Base-by-base conservation (phyloP, 2,888 invertebrate genomes). In the Cosmia pyralina region DNA sequence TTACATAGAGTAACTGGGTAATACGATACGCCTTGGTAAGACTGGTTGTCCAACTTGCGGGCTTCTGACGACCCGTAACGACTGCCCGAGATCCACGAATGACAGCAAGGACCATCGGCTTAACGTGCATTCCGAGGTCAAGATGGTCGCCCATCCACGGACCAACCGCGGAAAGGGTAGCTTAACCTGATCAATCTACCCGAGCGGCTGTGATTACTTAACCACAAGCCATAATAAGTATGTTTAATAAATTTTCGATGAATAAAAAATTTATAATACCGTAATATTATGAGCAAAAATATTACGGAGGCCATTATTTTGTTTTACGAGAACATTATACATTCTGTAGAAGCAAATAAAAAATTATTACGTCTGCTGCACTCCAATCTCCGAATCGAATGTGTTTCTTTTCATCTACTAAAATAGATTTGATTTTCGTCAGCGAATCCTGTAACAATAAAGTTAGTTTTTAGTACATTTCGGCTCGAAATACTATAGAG, bases 381-480 rank as follows among this genome's bases (percentile, higher is more conserved):
- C 98, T 98, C 99, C 99, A 99, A 86, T 98, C 98, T 22, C 98
- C 98, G 93, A 99, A 99, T 75, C 99, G 97, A 87, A 99, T 97
- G 92, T 99, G 99, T 93, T 98, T 98, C 93, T 99, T 98, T 86
- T 99, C 98, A 65, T 99, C 98, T 13, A 98, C 96, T 85, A 99
- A 94, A 80, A 98, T 96, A 19, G 97, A 96, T 93, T 99, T 98
- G 72, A 99, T 97, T 95, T 98, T 99, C 71, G 97, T 89, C 83
- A 99, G 95, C 17, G 98, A 97, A 86, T 99, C 99, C 98, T 99
- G 95, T 22, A 97, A 96, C 85, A 89, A 83, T 83, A 22, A 48
- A 38, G 79, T 83, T 38, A 22, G 5, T 79, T 83, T 81, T 64
- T 63, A 60, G 48, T 19, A 8, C 19, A 53, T 17, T 44, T 15